phyloP scores from a whole-genome alignment of 2,797 vertebrate species.

The Spea hammondii region DNA sequence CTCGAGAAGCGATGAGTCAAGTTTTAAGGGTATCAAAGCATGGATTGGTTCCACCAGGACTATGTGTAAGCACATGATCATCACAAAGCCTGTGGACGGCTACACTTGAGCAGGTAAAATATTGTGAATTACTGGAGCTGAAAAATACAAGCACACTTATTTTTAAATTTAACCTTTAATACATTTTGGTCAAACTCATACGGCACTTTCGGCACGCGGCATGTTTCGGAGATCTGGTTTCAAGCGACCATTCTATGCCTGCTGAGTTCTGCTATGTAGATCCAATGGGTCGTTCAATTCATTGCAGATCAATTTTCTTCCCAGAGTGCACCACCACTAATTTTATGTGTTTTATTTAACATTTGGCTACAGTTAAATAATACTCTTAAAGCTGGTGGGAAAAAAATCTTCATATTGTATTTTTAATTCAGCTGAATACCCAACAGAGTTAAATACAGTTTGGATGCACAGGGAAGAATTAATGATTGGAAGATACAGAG shows the following conservation, averaged over 20 bases:
- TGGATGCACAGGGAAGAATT: conserved; percentile 93
- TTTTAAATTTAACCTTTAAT: not conserved
- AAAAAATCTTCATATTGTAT: conserved; percentile 67
- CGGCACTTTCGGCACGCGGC: not conserved
- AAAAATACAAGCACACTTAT: no score
- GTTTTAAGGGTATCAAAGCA: no score
- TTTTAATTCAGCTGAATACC: conserved; percentile 76
- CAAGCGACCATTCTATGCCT: not conserved
- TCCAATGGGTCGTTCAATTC: conserved; percentile 1
- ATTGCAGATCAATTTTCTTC: conserved; percentile 1
- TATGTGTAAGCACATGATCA: no score
- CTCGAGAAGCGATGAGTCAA: no score
- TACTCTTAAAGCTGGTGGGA: conserved; percentile 58
- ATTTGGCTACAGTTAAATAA: conserved; percentile 66
- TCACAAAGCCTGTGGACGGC: no score
- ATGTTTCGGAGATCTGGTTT: not conserved
- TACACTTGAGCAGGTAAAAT: no score
- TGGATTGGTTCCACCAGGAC: no score
- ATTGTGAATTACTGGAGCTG: no score
- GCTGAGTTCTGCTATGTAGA: not conserved
- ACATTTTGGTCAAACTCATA: conserved; percentile 11
- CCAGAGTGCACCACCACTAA: not conserved
- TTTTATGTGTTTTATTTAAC: conserved; percentile 57
- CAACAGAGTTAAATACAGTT: conserved; percentile 84
- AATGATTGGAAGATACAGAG: conserved; percentile 98